Base-by-base conservation (phyloP, 2,888 invertebrate genomes). In the Ochropleura leucogaster region DNA sequence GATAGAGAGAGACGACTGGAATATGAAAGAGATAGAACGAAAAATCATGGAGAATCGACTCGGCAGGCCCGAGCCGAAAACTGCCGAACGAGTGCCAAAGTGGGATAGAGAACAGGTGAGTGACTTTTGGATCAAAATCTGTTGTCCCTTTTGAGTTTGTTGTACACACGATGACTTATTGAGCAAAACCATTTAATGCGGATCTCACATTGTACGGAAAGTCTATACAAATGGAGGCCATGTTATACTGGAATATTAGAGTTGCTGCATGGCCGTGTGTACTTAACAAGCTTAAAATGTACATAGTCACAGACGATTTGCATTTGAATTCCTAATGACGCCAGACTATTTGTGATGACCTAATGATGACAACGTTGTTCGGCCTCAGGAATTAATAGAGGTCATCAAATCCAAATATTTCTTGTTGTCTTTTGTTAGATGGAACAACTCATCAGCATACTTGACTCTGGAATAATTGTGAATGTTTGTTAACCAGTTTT, bases 1-100 rank as follows among this genome's bases (percentile, higher is more conserved):
- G 95, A 98, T 99, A 84, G 98, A 99, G 91, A 97, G 98, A 78
- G 98, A 97, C 75, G 99, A 99, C 93, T 99, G 99, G 99, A 99
- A 99, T 94, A 98, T 99, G 53, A 98, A 98, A 86, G 98, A 98
- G 93, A 98, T 99, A 49, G 99, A 99, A 91, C 98, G 98, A 92
- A 99, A 99, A 94, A 99, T 99, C 51, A 97, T 97, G 88, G 98
- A 98, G 91, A 98, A 97, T 89, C 97, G 97, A 89, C 96, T 97
- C 91, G 97, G 98, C 51, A 96, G 97, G 88, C 97, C 97, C 14
- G 96, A 96, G 75, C 97, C 97, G 63, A 96, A 92, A 84, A 96
- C 97, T 9, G 97, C 97, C 74, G 98, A 98, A 89, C 98, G 98
- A 91, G 99, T 99, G 70, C 99, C 99, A 14, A 98, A 98, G 93